Evolutionary conservation across 2,113 vertebrate species (phyloP), one percentile per base, ranked within the genome.

Genomic region (Lepus timidus): DNA sequence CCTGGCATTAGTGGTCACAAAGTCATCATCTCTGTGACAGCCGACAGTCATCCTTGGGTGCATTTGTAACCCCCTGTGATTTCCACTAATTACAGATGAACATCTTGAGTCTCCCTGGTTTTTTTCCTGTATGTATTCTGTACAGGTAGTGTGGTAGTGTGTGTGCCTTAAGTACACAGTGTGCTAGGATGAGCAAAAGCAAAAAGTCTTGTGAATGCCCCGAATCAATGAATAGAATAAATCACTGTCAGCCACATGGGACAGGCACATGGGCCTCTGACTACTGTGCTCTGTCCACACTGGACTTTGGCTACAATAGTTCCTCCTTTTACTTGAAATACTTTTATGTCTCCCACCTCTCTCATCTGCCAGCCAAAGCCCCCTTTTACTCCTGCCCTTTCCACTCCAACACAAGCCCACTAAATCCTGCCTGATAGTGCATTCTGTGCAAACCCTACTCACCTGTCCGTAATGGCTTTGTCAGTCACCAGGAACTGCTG

Each of bases 41-140:
- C 33, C 39, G 58, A 6, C 2, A 86, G 7, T 70, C 17, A 64
- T 58, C 27, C n/a, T 61, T 78, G 65, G 75, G 19, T 67, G 17
- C 76, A 64, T 33, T 6, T 44, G 2, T 78, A 58, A 73, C 23
- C 29, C 5, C 93, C 13, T 23, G 27, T 61, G 82, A 85, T 55
- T 67, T 92, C 70, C 4, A 33, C 62, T 71, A n/a, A 79, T 86
- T 20, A 51, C 13, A 86, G 90, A 84, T 31, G 62, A 93, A 75
- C 39, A 74, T 31, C 64, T 75, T 64, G 31, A 51, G 3, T 44
- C 88, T 65, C 25, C 20, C 7, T 44, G 44, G 44, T 44, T 67
- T 68, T 88, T 76, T 76, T 78, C 22, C 27, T 51, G 79, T 51
- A 25, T 33, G 33, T 29, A 49, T 70, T 84, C 0, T 33, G 20